Evolutionary conservation across 2,888 invertebrate species (phyloP), one percentile per base, ranked within the genome.

Genomic region (Odontomyia ornata): DNA sequence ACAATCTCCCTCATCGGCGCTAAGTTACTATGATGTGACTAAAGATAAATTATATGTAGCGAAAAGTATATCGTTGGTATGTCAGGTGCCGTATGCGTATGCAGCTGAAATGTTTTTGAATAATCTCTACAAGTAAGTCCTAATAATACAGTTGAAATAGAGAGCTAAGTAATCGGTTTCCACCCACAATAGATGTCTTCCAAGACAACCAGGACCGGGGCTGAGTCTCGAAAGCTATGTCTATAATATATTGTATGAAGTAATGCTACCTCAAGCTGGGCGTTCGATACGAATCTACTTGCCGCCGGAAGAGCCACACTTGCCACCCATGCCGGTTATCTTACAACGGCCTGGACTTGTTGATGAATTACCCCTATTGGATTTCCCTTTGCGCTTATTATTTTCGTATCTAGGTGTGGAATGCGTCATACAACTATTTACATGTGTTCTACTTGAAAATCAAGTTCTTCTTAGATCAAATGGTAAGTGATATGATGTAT

Each of bases 11-110:
- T 91, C 92, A 78, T 92, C 94, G 9, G 94, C 95, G 78, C 89
- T 94, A 82, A 93, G 93, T 82, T 95, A 95, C 85, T 99, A 96
- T 88, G 97, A 98, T 88, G 92, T 95, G 83, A 91, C 93, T 86
- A 96, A 96, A 89, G 98, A 99, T 89, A 94, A 94, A 87, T 90
- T 99, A 80, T 96, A 93, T 88, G 98, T 98, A 84, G 94, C 97
- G 82, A 99, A 99, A 90, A 95, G 95, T 87, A 94, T 99, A 86
- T 95, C 95, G 81, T 90, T 99, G 80, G 92, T 98, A 83, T 95
- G 96, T 84, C 96, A 96, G 86, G 91, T 94, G 82, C 96, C 98
- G 30, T 96, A 96, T 87, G 93, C 97, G 71, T 91, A 93, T 86
- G 94, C 96, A 80, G 92, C 95, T 77, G 92, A 93, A 87, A 89